Evolutionary conservation across 2,113 vertebrate genomes (phyloP).

Genomic region (Onychostoma macrolepis): DNA sequence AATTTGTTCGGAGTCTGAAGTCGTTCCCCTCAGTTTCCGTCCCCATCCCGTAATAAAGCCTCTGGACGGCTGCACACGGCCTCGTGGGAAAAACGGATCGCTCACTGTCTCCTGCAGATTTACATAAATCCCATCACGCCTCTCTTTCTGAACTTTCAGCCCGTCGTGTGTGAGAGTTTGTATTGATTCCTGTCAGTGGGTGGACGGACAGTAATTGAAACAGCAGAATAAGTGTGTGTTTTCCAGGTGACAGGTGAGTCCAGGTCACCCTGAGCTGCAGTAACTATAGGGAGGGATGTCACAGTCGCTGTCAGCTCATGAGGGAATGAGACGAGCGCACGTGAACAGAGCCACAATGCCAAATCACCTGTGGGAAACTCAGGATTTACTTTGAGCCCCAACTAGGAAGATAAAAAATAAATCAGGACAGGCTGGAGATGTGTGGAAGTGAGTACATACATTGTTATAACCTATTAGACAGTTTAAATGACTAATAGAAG

Average conservation of each 20-base stretch:
- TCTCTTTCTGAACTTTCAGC: not conserved
- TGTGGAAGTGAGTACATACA: not conserved
- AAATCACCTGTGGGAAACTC: not conserved
- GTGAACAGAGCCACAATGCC: not conserved
- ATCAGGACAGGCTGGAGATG: not conserved
- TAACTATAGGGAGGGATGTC: not conserved
- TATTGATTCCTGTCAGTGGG: constrained; percentile 21
- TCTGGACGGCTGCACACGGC: not conserved
- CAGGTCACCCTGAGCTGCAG: constrained; percentile 5
- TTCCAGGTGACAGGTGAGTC: constrained; percentile 20
- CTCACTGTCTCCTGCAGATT: not conserved
- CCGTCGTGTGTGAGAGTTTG: not conserved
- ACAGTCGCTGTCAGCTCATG: not conserved
- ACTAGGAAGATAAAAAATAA: not conserved
- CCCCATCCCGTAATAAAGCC: not conserved
- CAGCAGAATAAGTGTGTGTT: not conserved
- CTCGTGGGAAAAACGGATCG: not conserved
- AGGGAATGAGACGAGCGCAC: not conserved
- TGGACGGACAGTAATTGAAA: not conserved
- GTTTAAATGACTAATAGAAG: not conserved
- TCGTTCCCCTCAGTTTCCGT: not conserved
- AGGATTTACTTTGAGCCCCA: not conserved
- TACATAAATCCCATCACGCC: not conserved
- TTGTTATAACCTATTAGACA: not conserved
- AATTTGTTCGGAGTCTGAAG: constrained; percentile 10